Evolutionary conservation across 2,797 vertebrate species (phyloP).

Genomic region (Smutsia gigantea): DNA sequence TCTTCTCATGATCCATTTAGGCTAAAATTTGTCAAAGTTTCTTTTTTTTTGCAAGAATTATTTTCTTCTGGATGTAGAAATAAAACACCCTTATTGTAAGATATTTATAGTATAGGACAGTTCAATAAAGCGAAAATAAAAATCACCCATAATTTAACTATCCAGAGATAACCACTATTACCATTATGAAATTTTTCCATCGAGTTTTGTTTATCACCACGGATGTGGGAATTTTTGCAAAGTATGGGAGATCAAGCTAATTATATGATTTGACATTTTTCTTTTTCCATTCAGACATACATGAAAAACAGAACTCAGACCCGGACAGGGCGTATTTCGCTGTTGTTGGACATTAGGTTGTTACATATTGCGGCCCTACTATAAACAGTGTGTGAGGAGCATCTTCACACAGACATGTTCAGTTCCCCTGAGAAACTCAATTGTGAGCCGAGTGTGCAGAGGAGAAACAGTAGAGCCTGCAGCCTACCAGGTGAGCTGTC

Average conservation of each 20-base stretch:
- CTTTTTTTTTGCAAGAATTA: background rate
- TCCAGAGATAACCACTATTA: background rate
- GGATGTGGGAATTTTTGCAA: background rate
- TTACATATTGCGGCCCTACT: background rate
- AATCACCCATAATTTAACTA: background rate
- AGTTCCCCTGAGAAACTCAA: background rate
- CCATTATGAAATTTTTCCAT: constrained; percentile 9
- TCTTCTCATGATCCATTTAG: background rate
- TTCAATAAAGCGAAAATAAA: background rate
- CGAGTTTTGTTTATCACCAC: background rate
- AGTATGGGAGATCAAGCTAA: background rate
- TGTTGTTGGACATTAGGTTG: background rate
- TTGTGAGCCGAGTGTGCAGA: background rate
- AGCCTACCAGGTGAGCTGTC: background rate
- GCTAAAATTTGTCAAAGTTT: background rate
- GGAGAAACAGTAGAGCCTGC: background rate
- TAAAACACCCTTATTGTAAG: background rate
- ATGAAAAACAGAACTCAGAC: background rate
- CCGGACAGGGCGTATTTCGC: background rate
- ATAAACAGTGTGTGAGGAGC: background rate
- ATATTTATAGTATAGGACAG: background rate
- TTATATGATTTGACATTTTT: background rate
- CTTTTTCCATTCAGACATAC: background rate
- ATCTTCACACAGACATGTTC: background rate
- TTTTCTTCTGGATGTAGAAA: background rate